These are phyloP conservation scores for Drepana falcataria DNA, from an alignment of 2,888 invertebrate species.

Conservation along the genomic window DNA sequence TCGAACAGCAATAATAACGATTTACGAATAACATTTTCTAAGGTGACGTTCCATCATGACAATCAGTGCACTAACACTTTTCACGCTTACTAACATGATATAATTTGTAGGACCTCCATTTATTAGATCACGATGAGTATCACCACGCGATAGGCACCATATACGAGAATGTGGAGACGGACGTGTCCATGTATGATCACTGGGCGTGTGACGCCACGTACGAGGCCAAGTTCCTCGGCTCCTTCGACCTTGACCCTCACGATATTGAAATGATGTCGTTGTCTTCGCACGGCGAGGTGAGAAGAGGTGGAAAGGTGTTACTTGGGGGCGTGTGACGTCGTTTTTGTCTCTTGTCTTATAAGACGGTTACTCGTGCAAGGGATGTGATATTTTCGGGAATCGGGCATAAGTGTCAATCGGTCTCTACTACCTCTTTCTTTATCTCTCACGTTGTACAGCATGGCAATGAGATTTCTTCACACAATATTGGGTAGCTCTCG, in stretches of 20 bases:
- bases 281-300: conserved; percentile 47
- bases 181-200: conserved; percentile 32
- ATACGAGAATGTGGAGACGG: conserved; percentile 52
- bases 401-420: no score
- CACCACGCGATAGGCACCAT: conserved; percentile 67
- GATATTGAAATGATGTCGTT: conserved; percentile 36
- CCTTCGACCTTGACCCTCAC: conserved; percentile 39
- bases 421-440: conserved; percentile 3
- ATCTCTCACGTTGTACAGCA: not conserved
- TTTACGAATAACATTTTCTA: no score
- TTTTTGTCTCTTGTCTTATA: conserved; percentile 2
- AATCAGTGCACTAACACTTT: not conserved
- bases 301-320: conserved; percentile 6
- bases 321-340: not conserved
- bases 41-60: no score
- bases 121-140: conserved; percentile 39
- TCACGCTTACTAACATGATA: conserved; percentile 26
- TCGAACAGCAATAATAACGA: no score
- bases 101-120: conserved; percentile 24
- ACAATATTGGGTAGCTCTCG: no score
- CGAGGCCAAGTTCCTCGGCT: conserved; percentile 44
- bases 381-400: no score
- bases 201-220: conserved; percentile 46
- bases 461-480: no score
- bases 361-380: no score